Evolutionary conservation across 2,888 invertebrate species (phyloP).

Genomic region (Blastobasis adustella): DNA sequence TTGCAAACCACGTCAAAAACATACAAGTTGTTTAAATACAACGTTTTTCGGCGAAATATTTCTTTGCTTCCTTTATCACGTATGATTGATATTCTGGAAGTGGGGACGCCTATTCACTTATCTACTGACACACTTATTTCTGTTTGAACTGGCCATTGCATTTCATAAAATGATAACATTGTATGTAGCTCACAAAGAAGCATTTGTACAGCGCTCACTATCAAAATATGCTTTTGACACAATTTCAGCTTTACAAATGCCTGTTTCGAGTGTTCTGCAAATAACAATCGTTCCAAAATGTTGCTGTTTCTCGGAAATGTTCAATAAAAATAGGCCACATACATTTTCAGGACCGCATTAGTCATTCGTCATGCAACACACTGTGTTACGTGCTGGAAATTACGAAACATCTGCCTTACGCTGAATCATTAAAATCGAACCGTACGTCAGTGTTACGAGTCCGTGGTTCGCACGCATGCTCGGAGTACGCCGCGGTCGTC

Average conservation of each 20-base stretch:
- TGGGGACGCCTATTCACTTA: slow-evolving; percentile 11
- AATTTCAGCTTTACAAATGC: not conserved
- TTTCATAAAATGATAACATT: not conserved
- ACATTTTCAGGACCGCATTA: not conserved
- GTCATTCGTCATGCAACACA: not conserved
- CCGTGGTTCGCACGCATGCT: not conserved
- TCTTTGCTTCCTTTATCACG: slow-evolving; percentile 41
- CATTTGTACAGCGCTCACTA: not conserved
- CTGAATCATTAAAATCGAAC: slow-evolving; percentile 17
- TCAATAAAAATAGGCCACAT: not conserved
- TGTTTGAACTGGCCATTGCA: not conserved
- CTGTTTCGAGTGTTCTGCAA: slow-evolving; percentile 7
- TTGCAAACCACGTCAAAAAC: too few relatives aligned
- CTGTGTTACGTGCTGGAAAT: slow-evolving; percentile 7
- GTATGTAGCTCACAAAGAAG: not conserved
- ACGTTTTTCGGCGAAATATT: slow-evolving; percentile 44
- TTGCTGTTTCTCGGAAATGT: slow-evolving; percentile 3
- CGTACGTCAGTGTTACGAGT: not conserved
- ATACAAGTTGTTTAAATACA: slow-evolving; percentile 28
- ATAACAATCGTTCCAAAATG: slow-evolving; percentile 3
- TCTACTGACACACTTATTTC: slow-evolving; percentile 21
- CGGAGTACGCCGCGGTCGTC: slow-evolving; percentile 3
- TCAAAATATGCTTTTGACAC: slow-evolving; percentile 1
- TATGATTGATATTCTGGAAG: slow-evolving; percentile 22
- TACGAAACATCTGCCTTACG: slow-evolving; percentile 18